Conservation (phyloP, 2,797 vertebrate genomes). For the Kryptopterus vitreolus region DNA sequence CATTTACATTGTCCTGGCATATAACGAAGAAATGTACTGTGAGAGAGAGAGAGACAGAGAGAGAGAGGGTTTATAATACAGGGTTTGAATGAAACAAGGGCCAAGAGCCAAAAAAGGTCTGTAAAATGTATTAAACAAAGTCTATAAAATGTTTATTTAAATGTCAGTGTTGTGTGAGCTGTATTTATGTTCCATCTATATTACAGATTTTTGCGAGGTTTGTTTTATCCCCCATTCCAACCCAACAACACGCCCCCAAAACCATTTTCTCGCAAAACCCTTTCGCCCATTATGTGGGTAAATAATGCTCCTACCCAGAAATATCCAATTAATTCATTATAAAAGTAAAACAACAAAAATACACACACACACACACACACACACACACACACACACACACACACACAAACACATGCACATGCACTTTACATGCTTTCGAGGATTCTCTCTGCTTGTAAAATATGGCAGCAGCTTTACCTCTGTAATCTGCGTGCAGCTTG, state of each 20-base stretch:
- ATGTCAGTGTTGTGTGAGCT: constrained; percentile 2
- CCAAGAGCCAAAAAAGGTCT: background rate
- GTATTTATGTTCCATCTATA: constrained; percentile 17
- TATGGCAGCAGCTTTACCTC: constrained; percentile 19
- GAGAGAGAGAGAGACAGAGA: constrained; percentile 13
- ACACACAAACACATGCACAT: background rate
- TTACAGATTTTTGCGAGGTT: background rate
- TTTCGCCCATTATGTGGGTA: constrained; percentile 27
- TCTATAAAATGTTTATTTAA: constrained; percentile 7
- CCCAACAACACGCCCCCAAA: too few relatives aligned
- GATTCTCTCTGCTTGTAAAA: constrained; percentile 37
- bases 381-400: background rate
- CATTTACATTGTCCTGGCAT: background rate
- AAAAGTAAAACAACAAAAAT: background rate
- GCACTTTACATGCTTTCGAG: background rate
- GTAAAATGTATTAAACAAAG: background rate
- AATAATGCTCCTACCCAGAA: background rate
- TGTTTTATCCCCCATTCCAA: too few relatives aligned
- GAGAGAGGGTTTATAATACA: background rate
- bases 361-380: constrained; percentile 2
- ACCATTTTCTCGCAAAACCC: background rate
- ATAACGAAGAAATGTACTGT: background rate
- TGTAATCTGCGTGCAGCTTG: constrained; percentile 21
- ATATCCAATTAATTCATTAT: constrained; percentile 23
- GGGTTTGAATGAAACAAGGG: background rate